Percentiles rank a stretch among this genome's conserved stretches.
These are phyloP conservation scores for Scalopus aquaticus DNA, from an alignment of 2,113 vertebrate species.

Conservation along the genomic window DNA sequence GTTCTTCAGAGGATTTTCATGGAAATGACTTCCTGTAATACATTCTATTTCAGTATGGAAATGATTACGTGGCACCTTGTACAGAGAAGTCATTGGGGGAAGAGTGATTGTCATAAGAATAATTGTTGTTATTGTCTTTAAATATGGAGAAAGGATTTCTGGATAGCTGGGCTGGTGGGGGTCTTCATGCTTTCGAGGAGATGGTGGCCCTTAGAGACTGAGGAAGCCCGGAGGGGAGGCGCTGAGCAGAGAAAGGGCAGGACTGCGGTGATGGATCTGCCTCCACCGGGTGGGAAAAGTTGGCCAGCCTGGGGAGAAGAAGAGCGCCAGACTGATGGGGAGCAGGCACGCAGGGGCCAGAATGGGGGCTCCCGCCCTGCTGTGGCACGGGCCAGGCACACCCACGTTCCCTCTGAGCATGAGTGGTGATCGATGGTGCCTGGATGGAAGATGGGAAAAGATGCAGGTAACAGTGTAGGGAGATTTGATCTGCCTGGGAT, in stretches of 20 bases:
- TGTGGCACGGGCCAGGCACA: neutral
- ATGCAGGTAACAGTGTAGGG: neutral
- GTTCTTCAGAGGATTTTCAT: neutral
- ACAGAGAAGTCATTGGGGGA: neutral
- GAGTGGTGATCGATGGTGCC: neutral
- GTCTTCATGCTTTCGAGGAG: neutral
- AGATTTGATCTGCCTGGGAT: neutral
- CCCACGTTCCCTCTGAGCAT: neutral
- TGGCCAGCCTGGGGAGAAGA: too few species aligned
- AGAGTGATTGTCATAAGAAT: neutral
- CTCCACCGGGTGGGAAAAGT: neutral
- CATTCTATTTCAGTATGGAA: neutral
- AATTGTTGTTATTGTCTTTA: neutral
- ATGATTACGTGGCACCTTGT: neutral
- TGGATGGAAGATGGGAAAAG: neutral
- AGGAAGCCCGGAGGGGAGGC: neutral
- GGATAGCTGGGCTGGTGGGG: neutral
- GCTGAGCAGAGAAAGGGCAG: neutral
- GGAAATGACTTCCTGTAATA: neutral
- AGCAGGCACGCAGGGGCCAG: too few species aligned
- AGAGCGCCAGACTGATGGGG: too few species aligned
- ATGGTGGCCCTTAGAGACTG: neutral
- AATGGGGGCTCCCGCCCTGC: too few species aligned
- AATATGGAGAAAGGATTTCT: neutral
- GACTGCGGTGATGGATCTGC: too few species aligned